Conservation (phyloP, 2,113 vertebrate genomes). For the Potamarius usumacintae region DNA sequence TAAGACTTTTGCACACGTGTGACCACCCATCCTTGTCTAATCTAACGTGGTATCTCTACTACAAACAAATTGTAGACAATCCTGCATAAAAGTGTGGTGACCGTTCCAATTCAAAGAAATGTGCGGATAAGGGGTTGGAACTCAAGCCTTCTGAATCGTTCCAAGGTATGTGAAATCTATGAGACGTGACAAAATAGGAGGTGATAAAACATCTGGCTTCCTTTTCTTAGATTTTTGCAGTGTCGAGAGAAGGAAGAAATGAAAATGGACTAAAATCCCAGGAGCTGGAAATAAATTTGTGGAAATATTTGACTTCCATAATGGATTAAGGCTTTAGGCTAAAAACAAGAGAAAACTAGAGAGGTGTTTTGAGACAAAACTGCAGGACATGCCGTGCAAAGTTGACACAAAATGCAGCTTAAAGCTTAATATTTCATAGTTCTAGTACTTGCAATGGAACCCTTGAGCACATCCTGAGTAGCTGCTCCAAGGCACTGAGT, state of each 20-base stretch:
- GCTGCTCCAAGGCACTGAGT: no score
- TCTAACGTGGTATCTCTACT: conserved; percentile 14
- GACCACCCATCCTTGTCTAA: conserved; percentile 20
- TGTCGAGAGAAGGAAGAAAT: not conserved
- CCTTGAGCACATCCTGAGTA: no score
- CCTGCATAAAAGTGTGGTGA: not conserved
- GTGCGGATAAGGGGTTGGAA: not conserved
- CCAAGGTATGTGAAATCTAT: not conserved
- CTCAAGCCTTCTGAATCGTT: not conserved
- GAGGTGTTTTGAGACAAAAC: conserved; percentile 70
- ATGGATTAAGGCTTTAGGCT: not conserved
- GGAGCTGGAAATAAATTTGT: not conserved
- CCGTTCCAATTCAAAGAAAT: not conserved
- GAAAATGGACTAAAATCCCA: not conserved
- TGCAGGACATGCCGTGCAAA: conserved; percentile 29
- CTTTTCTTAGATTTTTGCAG: not conserved
- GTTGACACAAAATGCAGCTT: conserved; percentile 74
- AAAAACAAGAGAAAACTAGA: conserved; percentile 16
- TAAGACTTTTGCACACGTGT: no score
- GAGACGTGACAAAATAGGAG: not conserved
- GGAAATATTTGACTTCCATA: conserved; percentile 15
- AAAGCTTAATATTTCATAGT: conserved; percentile 55
- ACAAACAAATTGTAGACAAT: conserved; percentile 11
- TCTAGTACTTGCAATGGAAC: not conserved
- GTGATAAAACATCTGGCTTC: not conserved